phyloP scores from a whole-genome alignment of 2,888 invertebrate genomes.

The Resseliella maxima region DNA sequence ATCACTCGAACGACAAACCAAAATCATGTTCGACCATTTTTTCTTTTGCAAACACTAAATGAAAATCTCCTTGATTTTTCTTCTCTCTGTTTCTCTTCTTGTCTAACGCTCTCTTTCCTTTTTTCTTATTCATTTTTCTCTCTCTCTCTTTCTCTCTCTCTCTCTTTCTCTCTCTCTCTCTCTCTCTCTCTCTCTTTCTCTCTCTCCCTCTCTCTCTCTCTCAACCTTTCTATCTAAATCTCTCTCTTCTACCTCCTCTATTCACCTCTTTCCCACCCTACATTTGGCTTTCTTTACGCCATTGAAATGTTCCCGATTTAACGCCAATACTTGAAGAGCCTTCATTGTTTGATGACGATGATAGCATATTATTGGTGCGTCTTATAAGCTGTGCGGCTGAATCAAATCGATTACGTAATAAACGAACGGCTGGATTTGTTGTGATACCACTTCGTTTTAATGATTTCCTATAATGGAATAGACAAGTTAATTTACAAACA shows the following conservation, averaged over 20 bases:
- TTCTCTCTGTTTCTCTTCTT: too few species aligned
- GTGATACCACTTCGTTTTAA: conserved; percentile 86
- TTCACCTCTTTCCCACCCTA: not conserved
- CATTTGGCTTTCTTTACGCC: conserved; percentile 65
- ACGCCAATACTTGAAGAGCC: conserved; percentile 68
- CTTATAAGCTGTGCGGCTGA: conserved; percentile 68
- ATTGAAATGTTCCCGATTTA: conserved; percentile 68
- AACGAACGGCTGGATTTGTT: conserved; percentile 85
- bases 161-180: too few species aligned
- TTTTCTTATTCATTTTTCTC: too few species aligned
- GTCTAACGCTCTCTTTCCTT: too few species aligned
- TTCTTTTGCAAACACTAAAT: not conserved
- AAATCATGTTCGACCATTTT: not conserved
- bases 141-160: too few species aligned
- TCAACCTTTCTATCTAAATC: too few species aligned
- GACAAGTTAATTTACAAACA: not conserved
- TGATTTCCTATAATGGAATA: conserved; percentile 69
- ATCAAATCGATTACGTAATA: conserved; percentile 72
- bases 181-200: too few species aligned
- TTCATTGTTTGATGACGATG: conserved; percentile 64
- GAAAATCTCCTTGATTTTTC: not conserved
- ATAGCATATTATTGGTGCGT: conserved; percentile 67
- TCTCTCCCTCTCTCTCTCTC: too few species aligned
- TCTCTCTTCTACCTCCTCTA: too few species aligned
- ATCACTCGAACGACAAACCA: not conserved